These are phyloP conservation scores for Pristiophorus japonicus DNA, from an alignment of 2,113 vertebrate genomes.

Conservation along the genomic window DNA sequence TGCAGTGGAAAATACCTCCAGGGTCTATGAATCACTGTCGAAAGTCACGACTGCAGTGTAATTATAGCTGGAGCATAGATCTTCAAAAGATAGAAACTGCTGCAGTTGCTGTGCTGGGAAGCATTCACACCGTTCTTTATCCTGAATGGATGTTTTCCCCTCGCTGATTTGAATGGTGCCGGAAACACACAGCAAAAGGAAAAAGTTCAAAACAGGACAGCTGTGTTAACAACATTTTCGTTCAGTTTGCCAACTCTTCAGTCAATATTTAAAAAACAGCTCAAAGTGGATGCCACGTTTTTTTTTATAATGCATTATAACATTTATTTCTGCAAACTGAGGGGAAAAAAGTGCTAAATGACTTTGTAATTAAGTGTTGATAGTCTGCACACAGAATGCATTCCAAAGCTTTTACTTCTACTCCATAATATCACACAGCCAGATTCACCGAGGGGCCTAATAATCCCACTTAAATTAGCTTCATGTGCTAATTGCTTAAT, in stretches of 20 bases:
- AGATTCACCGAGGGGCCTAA: background rate
- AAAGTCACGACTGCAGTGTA: background rate
- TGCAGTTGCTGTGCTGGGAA: background rate
- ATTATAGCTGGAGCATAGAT: background rate
- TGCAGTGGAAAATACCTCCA: background rate
- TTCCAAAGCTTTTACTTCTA: background rate
- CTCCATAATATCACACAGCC: constrained; percentile 5
- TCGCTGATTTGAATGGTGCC: background rate
- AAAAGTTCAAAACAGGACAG: background rate
- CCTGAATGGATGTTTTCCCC: background rate
- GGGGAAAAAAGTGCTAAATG: background rate
- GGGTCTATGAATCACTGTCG: background rate
- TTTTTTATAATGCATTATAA: constrained; percentile 23
- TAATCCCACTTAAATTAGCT: constrained; percentile 2
- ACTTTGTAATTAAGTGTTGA: constrained; percentile 32
- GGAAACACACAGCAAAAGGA: background rate
- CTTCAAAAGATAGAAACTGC: background rate
- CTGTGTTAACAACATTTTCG: background rate
- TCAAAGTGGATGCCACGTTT: constrained; percentile 14
- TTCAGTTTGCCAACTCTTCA: background rate
- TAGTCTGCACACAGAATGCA: background rate
- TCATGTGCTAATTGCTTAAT: background rate
- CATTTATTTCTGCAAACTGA: background rate
- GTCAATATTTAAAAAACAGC: constrained; percentile 31
- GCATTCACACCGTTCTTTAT: background rate